Evolutionary conservation across 2,888 invertebrate species (phyloP).

Genomic region (Heteropelma amictum): DNA sequence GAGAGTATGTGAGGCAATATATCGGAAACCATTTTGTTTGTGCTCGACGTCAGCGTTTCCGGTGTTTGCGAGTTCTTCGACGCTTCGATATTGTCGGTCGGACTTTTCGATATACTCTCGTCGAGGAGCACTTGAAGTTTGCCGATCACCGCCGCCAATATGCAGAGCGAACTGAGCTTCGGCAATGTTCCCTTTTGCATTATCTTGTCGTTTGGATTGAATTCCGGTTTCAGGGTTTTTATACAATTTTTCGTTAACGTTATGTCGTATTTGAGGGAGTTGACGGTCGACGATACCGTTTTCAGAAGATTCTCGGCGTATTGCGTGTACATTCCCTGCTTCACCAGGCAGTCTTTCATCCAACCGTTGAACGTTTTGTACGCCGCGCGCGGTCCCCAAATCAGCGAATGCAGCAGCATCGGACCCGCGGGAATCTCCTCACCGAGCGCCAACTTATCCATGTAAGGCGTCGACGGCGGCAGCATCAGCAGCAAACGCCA

Average conservation of each 20-base stretch:
- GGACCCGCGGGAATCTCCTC: conserved; percentile 84
- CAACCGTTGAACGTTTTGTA: conserved; percentile 92
- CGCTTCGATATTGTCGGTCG: conserved; percentile 72
- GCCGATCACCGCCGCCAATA: conserved; percentile 87
- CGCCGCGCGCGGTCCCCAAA: conserved; percentile 93
- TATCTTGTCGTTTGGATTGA: conserved; percentile 71
- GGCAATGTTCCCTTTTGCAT: conserved; percentile 79
- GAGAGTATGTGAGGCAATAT: conserved; percentile 84
- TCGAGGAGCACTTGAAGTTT: conserved; percentile 84
- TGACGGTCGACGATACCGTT: conserved; percentile 86
- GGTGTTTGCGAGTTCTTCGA: conserved; percentile 66
- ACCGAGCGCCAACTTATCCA: conserved; percentile 87
- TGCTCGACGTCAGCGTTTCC: conserved; percentile 65
- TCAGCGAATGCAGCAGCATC: conserved; percentile 87
- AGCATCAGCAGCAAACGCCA: conserved; percentile 91
- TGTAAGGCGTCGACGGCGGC: conserved; percentile 93
- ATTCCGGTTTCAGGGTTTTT: conserved; percentile 79
- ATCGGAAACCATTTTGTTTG: conserved; percentile 79
- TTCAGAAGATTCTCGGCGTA: conserved; percentile 85
- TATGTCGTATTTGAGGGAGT: conserved; percentile 82
- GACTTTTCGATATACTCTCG: conserved; percentile 75
- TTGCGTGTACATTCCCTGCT: conserved; percentile 93
- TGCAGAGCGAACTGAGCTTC: conserved; percentile 85
- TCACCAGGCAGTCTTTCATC: conserved; percentile 94
- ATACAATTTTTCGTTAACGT: conserved; percentile 82